Conservation (phyloP, 2,888 invertebrate genomes). For the Merodon equestris region DNA sequence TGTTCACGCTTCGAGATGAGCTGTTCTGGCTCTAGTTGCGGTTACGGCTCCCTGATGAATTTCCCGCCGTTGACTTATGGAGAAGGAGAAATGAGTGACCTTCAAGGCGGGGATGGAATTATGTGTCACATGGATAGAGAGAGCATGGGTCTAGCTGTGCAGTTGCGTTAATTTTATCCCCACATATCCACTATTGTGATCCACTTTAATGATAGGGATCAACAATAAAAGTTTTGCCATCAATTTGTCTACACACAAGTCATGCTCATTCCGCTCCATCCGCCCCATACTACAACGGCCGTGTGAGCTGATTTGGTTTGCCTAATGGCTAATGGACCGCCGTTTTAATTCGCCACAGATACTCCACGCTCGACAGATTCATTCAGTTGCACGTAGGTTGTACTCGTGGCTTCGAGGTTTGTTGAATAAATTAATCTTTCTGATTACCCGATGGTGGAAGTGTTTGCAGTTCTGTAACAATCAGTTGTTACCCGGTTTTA, state of each 20-base stretch:
- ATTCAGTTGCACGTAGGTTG: too few species aligned
- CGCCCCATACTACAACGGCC: constrained; percentile 6
- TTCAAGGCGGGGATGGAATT: constrained; percentile 38
- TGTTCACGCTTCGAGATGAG: too few species aligned
- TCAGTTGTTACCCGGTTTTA: constrained; percentile 1
- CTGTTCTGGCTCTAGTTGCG: not conserved
- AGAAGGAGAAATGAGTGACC: constrained; percentile 29
- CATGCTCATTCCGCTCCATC: too few species aligned
- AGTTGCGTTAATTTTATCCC: constrained; percentile 56
- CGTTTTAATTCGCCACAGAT: constrained; percentile 51
- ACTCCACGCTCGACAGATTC: too few species aligned
- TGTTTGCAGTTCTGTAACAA: constrained; percentile 6
- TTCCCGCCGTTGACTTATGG: too few species aligned
- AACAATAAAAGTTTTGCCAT: constrained; percentile 67
- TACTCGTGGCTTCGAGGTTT: constrained; percentile 1
- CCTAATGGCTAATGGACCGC: constrained; percentile 60
- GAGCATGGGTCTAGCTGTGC: constrained; percentile 54
- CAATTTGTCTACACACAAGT: constrained; percentile 58
- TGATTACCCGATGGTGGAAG: constrained; percentile 38
- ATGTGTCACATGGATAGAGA: constrained; percentile 45
- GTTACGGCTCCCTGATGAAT: constrained; percentile 12
- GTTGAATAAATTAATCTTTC: constrained; percentile 44
- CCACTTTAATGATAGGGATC: constrained; percentile 61
- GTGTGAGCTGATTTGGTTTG: constrained; percentile 15
- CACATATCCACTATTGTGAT: too few species aligned